These are phyloP conservation scores for Berghia stephanieae DNA, from an alignment of 1,140 invertebrate species.

Conservation along the genomic window DNA sequence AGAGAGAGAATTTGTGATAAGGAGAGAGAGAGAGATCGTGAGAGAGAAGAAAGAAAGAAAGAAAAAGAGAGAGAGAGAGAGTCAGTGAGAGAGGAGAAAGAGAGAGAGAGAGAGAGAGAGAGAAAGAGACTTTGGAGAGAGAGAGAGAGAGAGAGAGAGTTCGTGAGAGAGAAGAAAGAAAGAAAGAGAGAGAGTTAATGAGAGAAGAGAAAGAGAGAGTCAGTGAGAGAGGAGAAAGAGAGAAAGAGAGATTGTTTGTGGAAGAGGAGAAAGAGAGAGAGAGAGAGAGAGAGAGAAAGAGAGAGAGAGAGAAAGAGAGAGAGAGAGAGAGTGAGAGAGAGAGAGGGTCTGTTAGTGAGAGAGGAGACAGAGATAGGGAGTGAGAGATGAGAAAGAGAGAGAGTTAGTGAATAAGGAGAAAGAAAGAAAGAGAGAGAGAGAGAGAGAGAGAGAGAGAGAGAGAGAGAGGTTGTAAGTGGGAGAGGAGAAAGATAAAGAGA, in stretches of 20 bases:
- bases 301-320: background rate
- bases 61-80: too few relatives aligned
- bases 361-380: background rate
- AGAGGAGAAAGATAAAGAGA: background rate
- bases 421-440: conserved; percentile 5
- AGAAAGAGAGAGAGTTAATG: background rate
- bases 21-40: too few relatives aligned
- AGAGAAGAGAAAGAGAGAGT: conserved; percentile 14
- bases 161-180: background rate
- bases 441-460: conserved; percentile 24
- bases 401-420: background rate
- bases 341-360: background rate
- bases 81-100: too few relatives aligned
- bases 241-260: background rate
- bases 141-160: too few relatives aligned
- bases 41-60: too few relatives aligned
- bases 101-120: too few relatives aligned
- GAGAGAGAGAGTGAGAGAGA: background rate
- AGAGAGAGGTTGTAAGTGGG: background rate
- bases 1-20: too few relatives aligned
- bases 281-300: conserved; percentile 1
- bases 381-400: background rate
- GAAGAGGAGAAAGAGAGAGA: conserved; percentile 4
- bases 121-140: too few relatives aligned
- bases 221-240: background rate